Percentiles rank a stretch among this genome's conserved stretches.
Conservation (phyloP, 2,888 invertebrate species). For the Crocallis elinguaria region DNA sequence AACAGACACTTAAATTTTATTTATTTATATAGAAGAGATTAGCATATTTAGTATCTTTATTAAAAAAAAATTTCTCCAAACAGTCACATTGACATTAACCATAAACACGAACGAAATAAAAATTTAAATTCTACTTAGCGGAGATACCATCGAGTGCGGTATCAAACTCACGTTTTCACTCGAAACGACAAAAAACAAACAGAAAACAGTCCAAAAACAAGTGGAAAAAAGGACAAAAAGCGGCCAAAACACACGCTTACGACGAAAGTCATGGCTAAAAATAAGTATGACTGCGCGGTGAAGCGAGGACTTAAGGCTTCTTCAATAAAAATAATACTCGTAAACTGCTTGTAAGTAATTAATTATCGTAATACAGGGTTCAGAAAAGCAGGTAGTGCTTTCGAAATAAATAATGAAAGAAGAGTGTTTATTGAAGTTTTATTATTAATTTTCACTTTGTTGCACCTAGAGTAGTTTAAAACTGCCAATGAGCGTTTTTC, state of each 20-base stretch:
- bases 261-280: slow-evolving; percentile 27
- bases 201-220: too few species aligned
- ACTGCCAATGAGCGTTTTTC: too few species aligned
- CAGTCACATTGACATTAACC: slow-evolving; percentile 6
- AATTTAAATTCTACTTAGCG: slow-evolving; percentile 7
- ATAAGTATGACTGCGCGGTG: slow-evolving; percentile 18
- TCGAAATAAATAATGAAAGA: too few species aligned
- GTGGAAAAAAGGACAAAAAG: slow-evolving; percentile 17
- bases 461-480: too few species aligned
- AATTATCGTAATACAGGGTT: not conserved
- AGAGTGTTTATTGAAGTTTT: too few species aligned
- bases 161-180: slow-evolving; percentile 27
- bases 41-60: not conserved
- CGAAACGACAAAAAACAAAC: slow-evolving; percentile 17
- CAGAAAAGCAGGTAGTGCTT: too few species aligned
- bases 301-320: slow-evolving; percentile 4
- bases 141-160: slow-evolving; percentile 19
- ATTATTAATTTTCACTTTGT: too few species aligned
- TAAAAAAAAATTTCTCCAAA: too few species aligned
- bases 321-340: not conserved
- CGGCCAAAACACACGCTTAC: slow-evolving; percentile 15
- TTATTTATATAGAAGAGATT: too few species aligned
- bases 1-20: too few species aligned
- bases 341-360: slow-evolving; percentile 5
- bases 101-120: slow-evolving; percentile 11